A percentile compares a stretch with the other conserved stretches of the same genome.
These are phyloP conservation scores for Columbina picui DNA, from an alignment of 2,113 vertebrate species.

Conservation along the genomic window DNA sequence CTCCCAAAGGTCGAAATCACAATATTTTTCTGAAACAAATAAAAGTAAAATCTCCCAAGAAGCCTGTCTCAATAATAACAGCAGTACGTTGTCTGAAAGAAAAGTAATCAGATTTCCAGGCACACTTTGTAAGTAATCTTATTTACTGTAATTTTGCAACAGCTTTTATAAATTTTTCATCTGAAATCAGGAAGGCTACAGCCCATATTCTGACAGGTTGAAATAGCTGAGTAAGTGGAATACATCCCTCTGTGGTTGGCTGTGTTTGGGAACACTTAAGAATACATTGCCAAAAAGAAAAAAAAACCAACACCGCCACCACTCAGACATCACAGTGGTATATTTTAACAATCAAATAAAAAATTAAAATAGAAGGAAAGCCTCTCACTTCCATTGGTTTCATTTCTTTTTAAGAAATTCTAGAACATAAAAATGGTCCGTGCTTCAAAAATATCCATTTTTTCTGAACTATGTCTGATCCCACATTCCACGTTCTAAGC, in stretches of 20 bases:
- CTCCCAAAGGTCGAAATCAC: slow-evolving; percentile 25
- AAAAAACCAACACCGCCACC: neutral
- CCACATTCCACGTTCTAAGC: neutral
- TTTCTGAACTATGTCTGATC: neutral
- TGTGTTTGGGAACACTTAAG: neutral
- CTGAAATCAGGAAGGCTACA: slow-evolving; percentile 35
- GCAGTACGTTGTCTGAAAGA: neutral
- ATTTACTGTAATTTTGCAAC: slow-evolving; percentile 46
- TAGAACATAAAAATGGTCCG: slow-evolving; percentile 6
- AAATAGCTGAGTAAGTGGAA: slow-evolving; percentile 44
- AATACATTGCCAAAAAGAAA: neutral
- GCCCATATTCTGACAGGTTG: slow-evolving; percentile 22
- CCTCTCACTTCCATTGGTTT: neutral
- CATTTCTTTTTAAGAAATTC: neutral
- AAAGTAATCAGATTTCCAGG: slow-evolving; percentile 31
- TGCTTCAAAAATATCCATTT: neutral
- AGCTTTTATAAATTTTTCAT: slow-evolving; percentile 62
- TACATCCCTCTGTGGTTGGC: neutral
- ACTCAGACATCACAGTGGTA: neutral
- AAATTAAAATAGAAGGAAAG: neutral
- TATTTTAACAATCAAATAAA: neutral
- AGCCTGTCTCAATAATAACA: neutral
- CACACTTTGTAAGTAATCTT: slow-evolving; percentile 37
- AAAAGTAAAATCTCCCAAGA: neutral
- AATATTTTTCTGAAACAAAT: slow-evolving; percentile 6